A percentile compares a stretch with the other conserved stretches of the same genome.
Conservation (phyloP, 92 coral and sea anemone genomes). For the Porites rus region DNA sequence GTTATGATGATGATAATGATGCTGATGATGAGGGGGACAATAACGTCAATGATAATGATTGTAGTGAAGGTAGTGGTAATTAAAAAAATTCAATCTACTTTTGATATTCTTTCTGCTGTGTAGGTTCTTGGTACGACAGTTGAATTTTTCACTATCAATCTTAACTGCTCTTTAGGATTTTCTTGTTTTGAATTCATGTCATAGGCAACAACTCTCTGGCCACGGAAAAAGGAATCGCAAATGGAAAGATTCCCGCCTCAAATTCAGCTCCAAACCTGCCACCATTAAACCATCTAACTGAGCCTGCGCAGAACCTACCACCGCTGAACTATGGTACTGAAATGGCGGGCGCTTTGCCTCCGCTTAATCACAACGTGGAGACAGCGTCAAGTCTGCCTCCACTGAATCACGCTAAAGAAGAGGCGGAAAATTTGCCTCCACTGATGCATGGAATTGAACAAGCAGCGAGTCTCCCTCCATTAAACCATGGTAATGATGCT, state of each 20-base stretch:
- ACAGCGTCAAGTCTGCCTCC: slow-evolving; percentile 37
- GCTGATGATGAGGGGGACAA: too few species aligned
- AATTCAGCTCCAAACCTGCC: slow-evolving; percentile 48
- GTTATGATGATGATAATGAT: too few species aligned
- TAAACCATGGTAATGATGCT: slow-evolving; percentile 60
- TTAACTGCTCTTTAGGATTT: neutral
- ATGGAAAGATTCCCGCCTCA: slow-evolving; percentile 23
- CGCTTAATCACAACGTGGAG: slow-evolving; percentile 46
- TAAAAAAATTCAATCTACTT: too few species aligned
- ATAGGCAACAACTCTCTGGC: neutral
- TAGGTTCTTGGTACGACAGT: too few species aligned
- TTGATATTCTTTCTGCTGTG: too few species aligned
- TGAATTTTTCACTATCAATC: neutral
- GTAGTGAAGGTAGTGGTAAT: too few species aligned
- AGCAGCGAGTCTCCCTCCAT: slow-evolving; percentile 66
- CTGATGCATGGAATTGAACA: slow-evolving; percentile 45
- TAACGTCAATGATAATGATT: too few species aligned
- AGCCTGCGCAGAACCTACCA: slow-evolving; percentile 66
- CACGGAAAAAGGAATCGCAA: slow-evolving; percentile 22
- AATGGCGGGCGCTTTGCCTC: slow-evolving; percentile 33
- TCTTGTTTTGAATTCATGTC: neutral
- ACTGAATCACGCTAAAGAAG: slow-evolving; percentile 39
- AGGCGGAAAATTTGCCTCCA: slow-evolving; percentile 55
- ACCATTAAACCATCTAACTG: slow-evolving; percentile 69
- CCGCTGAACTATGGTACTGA: slow-evolving; percentile 72